These are phyloP conservation scores for Bradypodion ventrale DNA, from an alignment of 2,797 vertebrate genomes.

Conservation along the genomic window DNA sequence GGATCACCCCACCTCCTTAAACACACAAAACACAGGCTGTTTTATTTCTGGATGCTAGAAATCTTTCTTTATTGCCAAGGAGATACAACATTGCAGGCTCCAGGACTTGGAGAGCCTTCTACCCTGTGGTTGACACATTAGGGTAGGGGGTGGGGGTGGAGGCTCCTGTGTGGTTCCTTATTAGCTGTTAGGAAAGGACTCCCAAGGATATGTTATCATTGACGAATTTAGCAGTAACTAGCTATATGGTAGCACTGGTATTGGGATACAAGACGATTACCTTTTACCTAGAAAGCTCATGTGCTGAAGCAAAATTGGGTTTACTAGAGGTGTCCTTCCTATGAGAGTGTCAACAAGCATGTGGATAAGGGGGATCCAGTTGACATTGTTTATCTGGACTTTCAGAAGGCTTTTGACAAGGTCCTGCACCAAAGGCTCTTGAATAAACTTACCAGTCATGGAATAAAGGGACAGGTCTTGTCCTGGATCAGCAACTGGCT, in stretches of 20 bases:
- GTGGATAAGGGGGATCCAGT: no score
- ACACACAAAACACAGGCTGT: not conserved
- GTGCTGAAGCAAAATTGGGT: not conserved
- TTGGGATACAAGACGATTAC: not conserved
- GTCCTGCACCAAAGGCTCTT: no score
- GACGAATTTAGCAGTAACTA: not conserved
- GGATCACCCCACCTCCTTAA: not conserved
- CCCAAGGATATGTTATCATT: not conserved
- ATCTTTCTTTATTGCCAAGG: not conserved
- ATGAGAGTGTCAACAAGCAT: no score
- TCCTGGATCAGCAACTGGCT: no score
- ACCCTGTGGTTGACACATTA: no score
- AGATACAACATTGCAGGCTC: not conserved
- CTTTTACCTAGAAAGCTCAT: not conserved
- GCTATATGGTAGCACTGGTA: not conserved
- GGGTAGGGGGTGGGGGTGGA: no score
- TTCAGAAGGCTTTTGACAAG: no score
- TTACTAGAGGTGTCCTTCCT: not conserved
- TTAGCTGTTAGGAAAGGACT: not conserved
- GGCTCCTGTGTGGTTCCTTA: not conserved
- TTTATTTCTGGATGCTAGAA: not conserved
- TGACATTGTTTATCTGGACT: no score
- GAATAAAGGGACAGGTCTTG: no score
- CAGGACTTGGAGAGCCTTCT: not conserved
- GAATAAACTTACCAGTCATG: no score